Evolutionary conservation across 2,113 vertebrate species (phyloP).

Genomic region (Rafetus swinhoei): DNA sequence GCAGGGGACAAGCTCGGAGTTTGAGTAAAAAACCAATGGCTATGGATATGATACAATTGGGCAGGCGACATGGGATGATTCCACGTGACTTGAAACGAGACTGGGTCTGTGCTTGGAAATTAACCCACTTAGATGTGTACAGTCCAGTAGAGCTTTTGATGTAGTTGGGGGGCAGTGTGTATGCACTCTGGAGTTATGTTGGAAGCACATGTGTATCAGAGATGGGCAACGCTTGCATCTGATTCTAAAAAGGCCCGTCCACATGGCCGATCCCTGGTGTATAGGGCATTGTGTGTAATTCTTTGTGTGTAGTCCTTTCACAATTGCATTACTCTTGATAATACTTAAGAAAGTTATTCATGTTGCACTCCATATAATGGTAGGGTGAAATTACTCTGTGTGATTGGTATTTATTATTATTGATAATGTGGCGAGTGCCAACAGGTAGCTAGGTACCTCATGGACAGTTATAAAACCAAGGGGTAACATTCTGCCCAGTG

Average conservation of each 20-base stretch:
- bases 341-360: background rate
- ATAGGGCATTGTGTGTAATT: background rate
- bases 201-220: background rate
- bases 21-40: background rate
- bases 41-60: background rate
- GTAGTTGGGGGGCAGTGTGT: background rate
- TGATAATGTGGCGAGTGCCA: slow-evolving; percentile 7
- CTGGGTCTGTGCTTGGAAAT: background rate
- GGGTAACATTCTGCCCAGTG: background rate
- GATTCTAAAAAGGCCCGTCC: background rate
- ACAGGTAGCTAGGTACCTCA: background rate
- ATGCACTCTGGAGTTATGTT: background rate
- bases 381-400: background rate
- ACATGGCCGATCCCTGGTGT: background rate
- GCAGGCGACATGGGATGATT: background rate
- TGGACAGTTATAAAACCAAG: slow-evolving; percentile 12
- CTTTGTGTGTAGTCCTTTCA: background rate
- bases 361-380: slow-evolving; percentile 24
- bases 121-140: background rate
- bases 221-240: background rate
- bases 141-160: background rate
- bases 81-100: background rate
- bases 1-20: background rate
- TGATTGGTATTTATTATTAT: slow-evolving; percentile 24
- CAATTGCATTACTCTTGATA: slow-evolving; percentile 1